Conservation (phyloP, 2,888 invertebrate species). For the Siphonodentalium dalli region DNA sequence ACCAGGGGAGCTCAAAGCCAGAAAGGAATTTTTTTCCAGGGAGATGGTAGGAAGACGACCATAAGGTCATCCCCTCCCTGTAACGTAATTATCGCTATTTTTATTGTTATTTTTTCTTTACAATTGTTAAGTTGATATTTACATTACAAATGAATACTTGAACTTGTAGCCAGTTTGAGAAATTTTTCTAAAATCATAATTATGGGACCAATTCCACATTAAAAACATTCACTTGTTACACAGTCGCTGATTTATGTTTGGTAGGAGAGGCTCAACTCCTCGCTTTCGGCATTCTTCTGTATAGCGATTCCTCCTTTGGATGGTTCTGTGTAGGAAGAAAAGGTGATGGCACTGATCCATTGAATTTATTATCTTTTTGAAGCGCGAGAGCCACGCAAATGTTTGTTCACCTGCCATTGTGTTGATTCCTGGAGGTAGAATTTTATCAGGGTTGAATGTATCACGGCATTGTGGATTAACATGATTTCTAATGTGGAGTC, state of each 20-base stretch:
- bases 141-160: no score
- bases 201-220: no score
- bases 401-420: slow-evolving; percentile 2
- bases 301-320: background rate
- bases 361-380: slow-evolving; percentile 2
- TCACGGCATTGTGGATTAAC: background rate
- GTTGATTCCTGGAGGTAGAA: background rate
- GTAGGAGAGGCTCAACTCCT: background rate
- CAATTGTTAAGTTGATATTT: no score
- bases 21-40: no score
- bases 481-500: slow-evolving; percentile 3
- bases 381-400: slow-evolving; percentile 2
- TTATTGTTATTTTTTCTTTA: no score
- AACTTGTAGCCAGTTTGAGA: no score
- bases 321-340: slow-evolving; percentile 3
- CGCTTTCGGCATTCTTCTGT: background rate
- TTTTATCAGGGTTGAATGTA: background rate
- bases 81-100: no score
- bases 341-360: slow-evolving; percentile 6
- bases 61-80: no score
- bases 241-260: slow-evolving; percentile 1
- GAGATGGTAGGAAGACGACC: no score
- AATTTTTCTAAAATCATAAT: no score
- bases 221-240: no score
- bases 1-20: no score